These are phyloP conservation scores for Strigops habroptila DNA, from an alignment of 2,113 vertebrate genomes.

Conservation along the genomic window DNA sequence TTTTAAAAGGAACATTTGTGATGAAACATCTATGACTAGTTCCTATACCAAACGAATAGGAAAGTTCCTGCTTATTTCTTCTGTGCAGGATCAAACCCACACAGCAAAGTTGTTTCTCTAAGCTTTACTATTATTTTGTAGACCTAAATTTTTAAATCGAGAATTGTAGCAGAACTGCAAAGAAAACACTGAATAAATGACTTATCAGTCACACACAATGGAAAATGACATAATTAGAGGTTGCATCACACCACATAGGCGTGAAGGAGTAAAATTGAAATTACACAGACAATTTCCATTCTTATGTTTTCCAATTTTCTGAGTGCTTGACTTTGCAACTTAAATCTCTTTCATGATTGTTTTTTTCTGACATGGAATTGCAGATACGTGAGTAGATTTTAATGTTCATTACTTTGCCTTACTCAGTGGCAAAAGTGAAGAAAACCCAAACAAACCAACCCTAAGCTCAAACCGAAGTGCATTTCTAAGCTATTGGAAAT, in stretches of 20 bases:
- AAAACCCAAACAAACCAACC: neutral
- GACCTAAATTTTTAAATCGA: neutral
- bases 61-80: neutral
- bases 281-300: neutral
- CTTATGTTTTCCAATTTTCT: neutral
- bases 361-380: neutral
- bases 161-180: neutral
- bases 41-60: neutral
- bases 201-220: neutral
- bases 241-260: neutral
- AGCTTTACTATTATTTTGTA: neutral
- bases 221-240: neutral
- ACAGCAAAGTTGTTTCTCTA: neutral
- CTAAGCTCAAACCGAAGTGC: neutral
- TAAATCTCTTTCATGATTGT: neutral
- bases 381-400: neutral
- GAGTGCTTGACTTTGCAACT: neutral
- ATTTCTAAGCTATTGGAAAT: neutral
- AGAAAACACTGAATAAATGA: neutral
- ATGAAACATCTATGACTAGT: neutral
- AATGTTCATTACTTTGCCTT: neutral
- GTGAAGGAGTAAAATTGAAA: neutral
- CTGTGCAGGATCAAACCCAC: neutral
- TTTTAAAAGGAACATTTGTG: constrained; percentile 24
- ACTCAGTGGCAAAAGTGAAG: neutral